Evolutionary conservation across 2,797 vertebrate genomes (phyloP).

Genomic region (Anabacerthia variegaticeps): DNA sequence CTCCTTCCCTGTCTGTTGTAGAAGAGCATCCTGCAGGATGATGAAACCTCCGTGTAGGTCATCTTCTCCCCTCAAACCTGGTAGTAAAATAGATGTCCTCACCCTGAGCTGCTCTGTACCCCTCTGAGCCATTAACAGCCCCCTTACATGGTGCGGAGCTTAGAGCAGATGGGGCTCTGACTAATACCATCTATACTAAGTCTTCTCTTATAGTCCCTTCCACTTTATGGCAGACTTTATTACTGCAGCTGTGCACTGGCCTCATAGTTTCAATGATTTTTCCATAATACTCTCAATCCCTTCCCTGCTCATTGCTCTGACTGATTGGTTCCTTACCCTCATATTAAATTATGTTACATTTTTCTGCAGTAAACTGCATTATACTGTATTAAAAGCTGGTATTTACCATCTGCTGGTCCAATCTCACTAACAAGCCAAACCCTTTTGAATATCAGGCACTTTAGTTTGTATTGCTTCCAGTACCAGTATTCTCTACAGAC

Average conservation of each 20-base stretch:
- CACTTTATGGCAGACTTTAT: constrained; percentile 41
- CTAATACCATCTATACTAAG: constrained; percentile 15
- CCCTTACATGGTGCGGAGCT: not conserved
- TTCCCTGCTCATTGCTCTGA: constrained; percentile 24
- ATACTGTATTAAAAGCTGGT: constrained; percentile 4
- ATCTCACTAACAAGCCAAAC: constrained; percentile 71
- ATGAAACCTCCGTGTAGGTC: not conserved
- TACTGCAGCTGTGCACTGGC: constrained; percentile 53
- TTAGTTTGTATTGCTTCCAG: constrained; percentile 56
- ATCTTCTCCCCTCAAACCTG: not conserved
- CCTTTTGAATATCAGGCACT: constrained; percentile 71
- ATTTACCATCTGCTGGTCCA: constrained; percentile 76
- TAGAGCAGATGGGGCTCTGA: constrained; percentile 15
- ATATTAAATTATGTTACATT: constrained; percentile 50
- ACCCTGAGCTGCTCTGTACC: not conserved
- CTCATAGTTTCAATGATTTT: constrained; percentile 62
- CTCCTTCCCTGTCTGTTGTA: not conserved
- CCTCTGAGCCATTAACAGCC: not conserved
- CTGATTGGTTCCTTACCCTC: constrained; percentile 55
- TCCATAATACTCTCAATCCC: constrained; percentile 44
- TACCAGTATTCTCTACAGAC: not conserved
- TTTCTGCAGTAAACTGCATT: constrained; percentile 74
- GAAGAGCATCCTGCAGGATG: not conserved
- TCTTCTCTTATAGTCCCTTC: not conserved
- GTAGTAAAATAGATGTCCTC: not conserved